Conservation (phyloP, 2,113 vertebrate species). For the Ammodytes marinus region DNA sequence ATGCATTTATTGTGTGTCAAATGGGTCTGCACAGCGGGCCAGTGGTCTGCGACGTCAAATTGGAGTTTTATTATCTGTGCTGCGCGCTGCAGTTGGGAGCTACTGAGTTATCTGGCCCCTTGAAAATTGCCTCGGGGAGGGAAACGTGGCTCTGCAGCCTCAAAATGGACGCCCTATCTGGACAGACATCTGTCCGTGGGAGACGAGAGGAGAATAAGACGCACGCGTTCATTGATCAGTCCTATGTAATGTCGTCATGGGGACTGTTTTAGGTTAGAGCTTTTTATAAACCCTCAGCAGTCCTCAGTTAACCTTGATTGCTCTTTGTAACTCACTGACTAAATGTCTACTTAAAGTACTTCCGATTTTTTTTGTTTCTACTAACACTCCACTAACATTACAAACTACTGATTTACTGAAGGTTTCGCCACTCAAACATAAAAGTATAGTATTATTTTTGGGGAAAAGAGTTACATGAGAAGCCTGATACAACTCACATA, state of each 20-base stretch:
- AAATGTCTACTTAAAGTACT: neutral
- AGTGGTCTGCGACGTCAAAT: constrained; percentile 60
- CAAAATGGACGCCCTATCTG: constrained; percentile 62
- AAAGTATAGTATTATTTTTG: neutral
- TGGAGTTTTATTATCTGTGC: constrained; percentile 72
- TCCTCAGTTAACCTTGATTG: neutral
- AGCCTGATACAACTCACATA: neutral
- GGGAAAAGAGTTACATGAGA: neutral
- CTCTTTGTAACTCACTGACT: neutral
- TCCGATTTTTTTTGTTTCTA: neutral
- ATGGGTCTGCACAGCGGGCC: constrained; percentile 37
- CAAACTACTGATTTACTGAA: neutral
- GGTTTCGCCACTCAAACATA: neutral
- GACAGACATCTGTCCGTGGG: constrained; percentile 58
- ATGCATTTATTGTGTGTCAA: constrained; percentile 62
- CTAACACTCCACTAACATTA: neutral
- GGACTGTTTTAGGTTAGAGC: constrained; percentile 22
- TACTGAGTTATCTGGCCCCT: constrained; percentile 62
- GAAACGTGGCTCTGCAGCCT: constrained; percentile 40
- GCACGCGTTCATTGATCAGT: constrained; percentile 13
- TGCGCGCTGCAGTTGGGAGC: constrained; percentile 51
- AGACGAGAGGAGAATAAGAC: constrained; percentile 26
- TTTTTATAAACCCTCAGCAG: neutral
- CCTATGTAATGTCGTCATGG: neutral
- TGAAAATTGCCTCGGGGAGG: constrained; percentile 60